phyloP scores from a whole-genome alignment of 2,888 invertebrate genomes.

The Nomada fabriciana region DNA sequence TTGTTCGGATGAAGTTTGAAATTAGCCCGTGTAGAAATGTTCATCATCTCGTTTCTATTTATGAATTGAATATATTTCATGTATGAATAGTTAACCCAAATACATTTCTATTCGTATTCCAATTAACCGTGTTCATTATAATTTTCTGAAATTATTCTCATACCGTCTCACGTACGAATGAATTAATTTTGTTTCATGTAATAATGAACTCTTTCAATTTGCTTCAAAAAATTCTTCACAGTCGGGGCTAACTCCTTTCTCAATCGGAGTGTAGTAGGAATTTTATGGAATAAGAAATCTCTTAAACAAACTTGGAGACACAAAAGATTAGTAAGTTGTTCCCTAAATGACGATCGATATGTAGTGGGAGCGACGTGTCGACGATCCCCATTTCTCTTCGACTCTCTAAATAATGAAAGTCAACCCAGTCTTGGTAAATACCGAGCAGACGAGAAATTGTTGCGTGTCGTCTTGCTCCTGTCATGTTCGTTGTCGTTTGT shows the following conservation, averaged over 20 bases:
- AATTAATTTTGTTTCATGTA: not conserved
- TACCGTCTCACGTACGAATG: too few species aligned
- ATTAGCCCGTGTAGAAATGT: constrained; percentile 38
- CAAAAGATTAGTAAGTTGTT: constrained; percentile 45
- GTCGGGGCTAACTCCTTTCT: too few species aligned
- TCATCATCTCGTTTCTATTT: constrained; percentile 47
- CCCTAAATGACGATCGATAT: constrained; percentile 66
- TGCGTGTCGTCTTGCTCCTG: constrained; percentile 62
- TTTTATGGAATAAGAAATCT: not conserved
- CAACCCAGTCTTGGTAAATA: constrained; percentile 60
- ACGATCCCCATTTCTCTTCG: constrained; percentile 67
- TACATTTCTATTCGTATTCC: constrained; percentile 17
- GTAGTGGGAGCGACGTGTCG: constrained; percentile 54
- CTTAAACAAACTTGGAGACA: not conserved
- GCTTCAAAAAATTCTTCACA: not conserved
- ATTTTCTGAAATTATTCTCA: constrained; percentile 13
- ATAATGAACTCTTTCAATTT: not conserved
- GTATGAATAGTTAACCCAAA: constrained; percentile 37
- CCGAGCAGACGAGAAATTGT: constrained; percentile 59
- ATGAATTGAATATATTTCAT: constrained; percentile 44
- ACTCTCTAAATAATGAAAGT: constrained; percentile 71
- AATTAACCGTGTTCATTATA: not conserved
- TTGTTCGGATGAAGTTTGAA: constrained; percentile 38
- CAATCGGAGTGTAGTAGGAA: too few species aligned
- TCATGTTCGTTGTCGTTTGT: constrained; percentile 63